Percentiles rank a stretch among this genome's conserved stretches.
phyloP scores from a whole-genome alignment of 2,888 invertebrate genomes.

The Megaustenia siamemsis region DNA sequence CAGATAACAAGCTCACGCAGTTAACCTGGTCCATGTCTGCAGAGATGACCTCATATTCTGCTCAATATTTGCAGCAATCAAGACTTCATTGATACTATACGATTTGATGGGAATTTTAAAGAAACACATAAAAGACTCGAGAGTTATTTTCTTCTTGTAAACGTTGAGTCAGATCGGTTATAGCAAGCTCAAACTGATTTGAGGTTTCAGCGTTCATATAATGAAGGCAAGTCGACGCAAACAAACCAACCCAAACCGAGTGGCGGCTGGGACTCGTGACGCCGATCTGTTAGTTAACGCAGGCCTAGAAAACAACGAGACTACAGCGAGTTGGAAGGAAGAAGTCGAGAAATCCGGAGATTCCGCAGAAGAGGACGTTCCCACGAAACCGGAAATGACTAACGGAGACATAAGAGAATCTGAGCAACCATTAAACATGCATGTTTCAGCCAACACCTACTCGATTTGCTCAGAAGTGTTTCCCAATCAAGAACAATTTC shows the following conservation, averaged over 20 bases:
- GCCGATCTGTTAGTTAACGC: constrained; percentile 1
- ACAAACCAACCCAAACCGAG: constrained; percentile 76
- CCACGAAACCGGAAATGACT: constrained; percentile 39
- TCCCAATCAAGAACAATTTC: constrained; percentile 56
- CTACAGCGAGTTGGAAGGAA: background rate
- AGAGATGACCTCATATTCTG: background rate
- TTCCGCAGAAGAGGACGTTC: constrained; percentile 14
- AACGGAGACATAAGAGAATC: constrained; percentile 61
- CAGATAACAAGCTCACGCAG: background rate
- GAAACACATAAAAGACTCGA: too few species aligned
- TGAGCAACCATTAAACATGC: constrained; percentile 64
- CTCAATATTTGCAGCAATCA: too few species aligned
- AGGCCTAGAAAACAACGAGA: background rate
- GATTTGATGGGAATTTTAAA: too few species aligned
- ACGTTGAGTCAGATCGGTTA: too few species aligned
- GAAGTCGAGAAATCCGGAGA: background rate
- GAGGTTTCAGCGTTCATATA: background rate
- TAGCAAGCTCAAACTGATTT: background rate
- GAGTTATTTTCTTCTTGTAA: too few species aligned
- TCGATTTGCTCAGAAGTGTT: constrained; percentile 61
- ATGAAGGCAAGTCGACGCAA: constrained; percentile 76
- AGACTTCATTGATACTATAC: too few species aligned
- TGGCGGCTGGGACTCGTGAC: constrained; percentile 52
- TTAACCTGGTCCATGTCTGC: background rate
- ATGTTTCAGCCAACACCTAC: constrained; percentile 59